Conservation (phyloP, 2,888 invertebrate genomes). For the Drosophila ustulata region DNA sequence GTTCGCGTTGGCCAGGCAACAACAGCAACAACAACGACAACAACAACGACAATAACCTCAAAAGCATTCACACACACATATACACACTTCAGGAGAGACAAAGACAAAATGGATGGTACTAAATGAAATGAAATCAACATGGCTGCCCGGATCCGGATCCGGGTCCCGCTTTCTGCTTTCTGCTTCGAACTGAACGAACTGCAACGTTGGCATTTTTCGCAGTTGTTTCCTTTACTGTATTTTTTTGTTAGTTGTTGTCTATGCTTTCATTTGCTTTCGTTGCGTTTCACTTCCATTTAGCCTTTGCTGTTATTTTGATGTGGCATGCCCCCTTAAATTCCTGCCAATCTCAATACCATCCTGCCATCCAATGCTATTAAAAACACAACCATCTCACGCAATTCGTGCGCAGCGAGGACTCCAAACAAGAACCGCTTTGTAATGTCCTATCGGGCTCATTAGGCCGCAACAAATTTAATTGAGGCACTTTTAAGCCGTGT, state of each 20-base stretch:
- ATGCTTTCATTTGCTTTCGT: slow-evolving; percentile 57
- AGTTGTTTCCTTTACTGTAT: background rate
- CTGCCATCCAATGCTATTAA: slow-evolving; percentile 4
- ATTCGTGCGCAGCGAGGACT: background rate
- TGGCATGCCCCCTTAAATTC: slow-evolving; percentile 14
- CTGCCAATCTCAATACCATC: background rate
- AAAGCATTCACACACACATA: slow-evolving; percentile 12
- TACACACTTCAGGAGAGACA: slow-evolving; percentile 26
- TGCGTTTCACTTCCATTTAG: slow-evolving; percentile 34
- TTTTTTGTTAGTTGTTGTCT: slow-evolving; percentile 3
- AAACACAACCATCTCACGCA: background rate
- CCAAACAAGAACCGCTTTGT: slow-evolving; percentile 9
- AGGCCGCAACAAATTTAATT: slow-evolving; percentile 65
- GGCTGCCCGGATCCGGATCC: slow-evolving; percentile 63
- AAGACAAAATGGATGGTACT: slow-evolving; percentile 48
- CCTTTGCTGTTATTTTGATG: slow-evolving; percentile 31
- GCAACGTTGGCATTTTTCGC: slow-evolving; percentile 78
- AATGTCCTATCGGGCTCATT: slow-evolving; percentile 59
- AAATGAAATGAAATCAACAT: slow-evolving; percentile 81
- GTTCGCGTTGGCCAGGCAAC: slow-evolving; percentile 62
- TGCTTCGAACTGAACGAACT: slow-evolving; percentile 50
- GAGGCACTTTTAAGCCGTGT: slow-evolving; percentile 42
- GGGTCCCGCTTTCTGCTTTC: slow-evolving; percentile 11
- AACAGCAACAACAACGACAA: slow-evolving; percentile 35
- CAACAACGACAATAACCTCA: background rate